Evolutionary conservation across 2,113 vertebrate species (phyloP).

Genomic region (Myodes glareolus): DNA sequence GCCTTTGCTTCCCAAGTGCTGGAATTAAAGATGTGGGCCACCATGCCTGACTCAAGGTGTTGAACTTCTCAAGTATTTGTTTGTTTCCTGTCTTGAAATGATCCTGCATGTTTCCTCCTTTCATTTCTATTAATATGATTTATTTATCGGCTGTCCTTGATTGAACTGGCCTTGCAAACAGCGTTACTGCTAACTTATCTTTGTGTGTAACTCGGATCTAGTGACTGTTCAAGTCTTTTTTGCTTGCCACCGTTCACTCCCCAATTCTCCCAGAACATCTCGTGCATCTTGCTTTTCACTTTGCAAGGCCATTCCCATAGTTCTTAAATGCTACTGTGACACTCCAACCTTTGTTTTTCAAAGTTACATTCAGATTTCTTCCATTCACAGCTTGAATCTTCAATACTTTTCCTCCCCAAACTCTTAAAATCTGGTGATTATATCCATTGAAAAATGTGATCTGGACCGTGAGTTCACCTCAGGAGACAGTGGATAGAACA

Average conservation of each 20-base stretch:
- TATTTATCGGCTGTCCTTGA: neutral
- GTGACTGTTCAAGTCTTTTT: neutral
- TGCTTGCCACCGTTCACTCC: neutral
- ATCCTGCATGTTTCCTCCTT: neutral
- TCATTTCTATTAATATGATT: neutral
- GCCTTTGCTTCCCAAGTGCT: neutral
- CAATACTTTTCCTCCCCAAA: neutral
- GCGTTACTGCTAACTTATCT: neutral
- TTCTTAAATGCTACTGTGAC: neutral
- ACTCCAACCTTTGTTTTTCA: neutral
- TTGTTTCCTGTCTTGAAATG: neutral
- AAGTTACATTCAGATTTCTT: conserved; percentile 43
- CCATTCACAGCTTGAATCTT: neutral
- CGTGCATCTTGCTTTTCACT: neutral
- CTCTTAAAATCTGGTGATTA: neutral
- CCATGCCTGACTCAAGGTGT: neutral
- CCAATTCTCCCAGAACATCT: neutral
- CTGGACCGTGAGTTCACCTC: neutral
- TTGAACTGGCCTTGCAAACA: neutral
- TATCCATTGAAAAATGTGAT: neutral
- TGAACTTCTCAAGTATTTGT: conserved; percentile 19
- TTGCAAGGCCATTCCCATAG: neutral
- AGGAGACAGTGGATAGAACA: neutral
- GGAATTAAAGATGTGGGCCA: neutral
- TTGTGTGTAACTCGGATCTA: neutral